phyloP scores from a whole-genome alignment of 2,888 invertebrate species.

The Caenorhabditis panamensis region DNA sequence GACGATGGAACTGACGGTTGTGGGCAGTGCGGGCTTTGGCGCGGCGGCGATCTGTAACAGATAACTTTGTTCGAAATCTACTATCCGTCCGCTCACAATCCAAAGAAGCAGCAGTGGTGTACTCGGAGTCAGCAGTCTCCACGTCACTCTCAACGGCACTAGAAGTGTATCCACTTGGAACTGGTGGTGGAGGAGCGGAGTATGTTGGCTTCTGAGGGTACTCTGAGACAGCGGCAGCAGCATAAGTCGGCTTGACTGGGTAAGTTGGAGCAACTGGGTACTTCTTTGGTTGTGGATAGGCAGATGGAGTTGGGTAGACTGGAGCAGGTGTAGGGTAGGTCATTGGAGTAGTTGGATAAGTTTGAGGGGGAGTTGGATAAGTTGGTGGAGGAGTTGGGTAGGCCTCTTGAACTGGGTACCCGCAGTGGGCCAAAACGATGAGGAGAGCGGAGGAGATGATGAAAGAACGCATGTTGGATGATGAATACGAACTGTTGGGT shows the following conservation, averaged over 20 bases:
- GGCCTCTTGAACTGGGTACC: not conserved
- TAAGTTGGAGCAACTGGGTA: conserved; percentile 24
- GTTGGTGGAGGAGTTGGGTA: conserved; percentile 20
- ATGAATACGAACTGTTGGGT: not conserved
- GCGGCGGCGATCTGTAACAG: conserved; percentile 26
- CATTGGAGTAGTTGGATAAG: too few species aligned
- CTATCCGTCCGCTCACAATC: not conserved
- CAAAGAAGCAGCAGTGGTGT: conserved; percentile 11
- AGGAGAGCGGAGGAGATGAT: not conserved
- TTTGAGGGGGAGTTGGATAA: not conserved
- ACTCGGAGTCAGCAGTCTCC: not conserved
- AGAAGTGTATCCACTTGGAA: conserved; percentile 19
- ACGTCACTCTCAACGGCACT: conserved; percentile 7
- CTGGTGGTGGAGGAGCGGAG: conserved; percentile 27
- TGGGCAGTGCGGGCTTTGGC: conserved; percentile 44
- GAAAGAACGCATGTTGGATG: not conserved
- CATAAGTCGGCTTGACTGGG: conserved; percentile 15
- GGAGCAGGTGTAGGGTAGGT: not conserved
- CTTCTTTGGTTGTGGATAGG: conserved; percentile 17
- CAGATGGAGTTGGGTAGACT: conserved; percentile 26
- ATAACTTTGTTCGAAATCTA: not conserved
- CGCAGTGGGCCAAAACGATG: not conserved
- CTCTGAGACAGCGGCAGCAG: conserved; percentile 4
- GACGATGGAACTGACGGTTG: conserved; percentile 43
- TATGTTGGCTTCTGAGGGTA: conserved; percentile 31